phyloP scores from a whole-genome alignment of 2,113 vertebrate genomes.

The Hypomesus transpacificus region DNA sequence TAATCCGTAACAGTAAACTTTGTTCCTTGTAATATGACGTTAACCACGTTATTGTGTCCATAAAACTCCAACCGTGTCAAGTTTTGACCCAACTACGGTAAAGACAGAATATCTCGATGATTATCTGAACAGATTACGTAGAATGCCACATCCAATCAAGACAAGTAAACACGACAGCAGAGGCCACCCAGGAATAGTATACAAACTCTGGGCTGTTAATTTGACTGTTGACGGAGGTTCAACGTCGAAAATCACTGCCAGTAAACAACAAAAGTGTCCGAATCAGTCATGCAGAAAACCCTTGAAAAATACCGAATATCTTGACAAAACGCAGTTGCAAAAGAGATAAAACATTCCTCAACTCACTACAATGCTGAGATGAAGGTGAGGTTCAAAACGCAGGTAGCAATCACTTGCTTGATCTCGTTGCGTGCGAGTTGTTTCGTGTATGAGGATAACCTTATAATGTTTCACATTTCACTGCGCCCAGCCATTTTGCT shows the following conservation, averaged over 20 bases:
- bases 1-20: neutral
- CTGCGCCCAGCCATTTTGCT: slow-evolving; percentile 73
- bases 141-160: neutral
- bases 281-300: slow-evolving; percentile 43
- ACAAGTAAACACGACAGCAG: neutral
- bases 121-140: slow-evolving; percentile 1
- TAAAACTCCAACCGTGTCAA: too few species aligned
- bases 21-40: neutral
- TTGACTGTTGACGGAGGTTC: neutral
- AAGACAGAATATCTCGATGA: neutral
- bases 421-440: slow-evolving; percentile 7
- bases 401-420: neutral
- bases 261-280: slow-evolving; percentile 21
- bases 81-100: neutral
- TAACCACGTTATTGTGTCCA: neutral
- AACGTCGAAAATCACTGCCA: neutral
- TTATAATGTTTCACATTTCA: slow-evolving; percentile 67
- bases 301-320: slow-evolving; percentile 11
- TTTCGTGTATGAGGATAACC: slow-evolving; percentile 36
- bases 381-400: neutral
- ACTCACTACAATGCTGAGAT: neutral
- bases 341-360: neutral
- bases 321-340: neutral
- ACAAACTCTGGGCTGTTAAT: neutral
- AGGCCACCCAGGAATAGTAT: neutral